Conservation (phyloP, 2,888 invertebrate species). For the Lepidochitona cinerea region DNA sequence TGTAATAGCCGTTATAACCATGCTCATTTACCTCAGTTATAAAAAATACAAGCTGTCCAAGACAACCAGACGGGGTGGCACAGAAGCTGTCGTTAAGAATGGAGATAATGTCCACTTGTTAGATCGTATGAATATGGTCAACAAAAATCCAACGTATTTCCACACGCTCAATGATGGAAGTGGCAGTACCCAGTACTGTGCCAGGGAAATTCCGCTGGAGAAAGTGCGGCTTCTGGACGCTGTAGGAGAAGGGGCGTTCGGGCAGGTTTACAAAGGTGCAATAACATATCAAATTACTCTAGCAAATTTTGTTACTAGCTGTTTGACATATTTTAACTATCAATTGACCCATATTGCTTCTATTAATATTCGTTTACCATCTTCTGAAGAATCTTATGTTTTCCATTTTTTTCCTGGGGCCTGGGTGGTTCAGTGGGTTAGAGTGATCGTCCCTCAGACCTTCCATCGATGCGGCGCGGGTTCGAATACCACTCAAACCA, state of each 20-base stretch:
- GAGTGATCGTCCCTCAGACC: too few relatives aligned
- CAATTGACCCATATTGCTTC: too few relatives aligned
- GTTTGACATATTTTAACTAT: neutral
- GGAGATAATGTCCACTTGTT: slow-evolving; percentile 58
- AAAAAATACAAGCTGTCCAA: slow-evolving; percentile 33
- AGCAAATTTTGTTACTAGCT: neutral
- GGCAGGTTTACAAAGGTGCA: slow-evolving; percentile 89
- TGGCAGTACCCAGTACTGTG: slow-evolving; percentile 29
- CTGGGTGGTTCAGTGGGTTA: too few relatives aligned
- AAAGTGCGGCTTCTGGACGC: slow-evolving; percentile 80
- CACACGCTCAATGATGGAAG: slow-evolving; percentile 36
- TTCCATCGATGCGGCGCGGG: too few relatives aligned
- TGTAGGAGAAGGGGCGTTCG: slow-evolving; percentile 90
- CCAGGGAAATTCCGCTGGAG: slow-evolving; percentile 70
- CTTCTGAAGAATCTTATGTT: too few relatives aligned
- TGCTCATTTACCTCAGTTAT: slow-evolving; percentile 38
- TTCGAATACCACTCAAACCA: too few relatives aligned
- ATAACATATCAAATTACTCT: slow-evolving; percentile 41
- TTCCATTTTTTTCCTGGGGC: too few relatives aligned
- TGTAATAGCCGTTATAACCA: slow-evolving; percentile 35
- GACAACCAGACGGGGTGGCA: slow-evolving; percentile 38
- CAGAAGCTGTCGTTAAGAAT: slow-evolving; percentile 39
- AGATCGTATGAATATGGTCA: slow-evolving; percentile 62
- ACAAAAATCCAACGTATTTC: slow-evolving; percentile 64
- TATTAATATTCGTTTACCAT: too few relatives aligned